A percentile compares a stretch with the other conserved stretches of the same genome.
phyloP scores from a whole-genome alignment of 2,888 invertebrate species.

The Acanthosepion lycidas region DNA sequence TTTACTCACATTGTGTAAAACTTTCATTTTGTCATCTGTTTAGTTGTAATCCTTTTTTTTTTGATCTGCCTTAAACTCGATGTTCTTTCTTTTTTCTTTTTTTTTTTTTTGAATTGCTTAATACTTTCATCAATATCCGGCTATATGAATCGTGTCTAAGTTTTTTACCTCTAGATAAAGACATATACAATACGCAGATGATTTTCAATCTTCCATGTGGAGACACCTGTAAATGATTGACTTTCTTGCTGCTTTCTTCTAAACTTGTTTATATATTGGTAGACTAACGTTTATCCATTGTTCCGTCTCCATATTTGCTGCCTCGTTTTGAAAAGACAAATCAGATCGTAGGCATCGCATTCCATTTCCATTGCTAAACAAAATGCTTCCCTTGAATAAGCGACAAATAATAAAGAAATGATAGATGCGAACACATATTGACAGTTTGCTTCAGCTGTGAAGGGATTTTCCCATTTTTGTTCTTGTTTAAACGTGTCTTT shows the following conservation, averaged over 20 bases:
- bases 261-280: background rate
- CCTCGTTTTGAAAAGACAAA: background rate
- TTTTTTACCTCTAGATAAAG: background rate
- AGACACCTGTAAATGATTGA: background rate
- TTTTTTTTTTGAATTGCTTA: no score
- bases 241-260: background rate
- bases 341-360: background rate
- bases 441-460: background rate
- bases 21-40: no score
- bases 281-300: background rate
- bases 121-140: no score
- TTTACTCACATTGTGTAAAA: no score
- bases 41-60: no score
- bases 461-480: background rate
- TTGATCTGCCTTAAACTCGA: no score
- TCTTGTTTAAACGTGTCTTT: background rate
- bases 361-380: background rate
- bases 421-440: background rate
- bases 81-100: no score
- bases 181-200: background rate
- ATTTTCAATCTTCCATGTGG: background rate
- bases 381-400: background rate
- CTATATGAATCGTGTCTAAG: background rate
- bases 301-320: background rate
- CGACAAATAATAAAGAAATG: background rate